These are phyloP conservation scores for Gastrophryne carolinensis DNA, from an alignment of 2,797 vertebrate genomes.

Conservation along the genomic window DNA sequence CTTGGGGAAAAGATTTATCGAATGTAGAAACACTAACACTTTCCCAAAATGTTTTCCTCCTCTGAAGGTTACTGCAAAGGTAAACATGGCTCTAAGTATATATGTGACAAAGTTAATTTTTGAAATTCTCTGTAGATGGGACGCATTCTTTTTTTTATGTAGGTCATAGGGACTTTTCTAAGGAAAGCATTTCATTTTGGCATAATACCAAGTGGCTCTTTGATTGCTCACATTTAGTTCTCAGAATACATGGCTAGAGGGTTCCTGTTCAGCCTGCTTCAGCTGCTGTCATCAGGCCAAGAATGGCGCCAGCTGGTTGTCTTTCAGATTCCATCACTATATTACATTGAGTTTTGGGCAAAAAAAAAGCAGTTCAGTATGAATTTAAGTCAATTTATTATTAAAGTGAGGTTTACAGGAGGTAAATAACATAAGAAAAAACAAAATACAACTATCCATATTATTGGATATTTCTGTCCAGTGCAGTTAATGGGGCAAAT, in stretches of 20 bases:
- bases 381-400: conserved; percentile 14
- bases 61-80: conserved; percentile 29
- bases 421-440: conserved; percentile 48
- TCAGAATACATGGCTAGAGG: conserved; percentile 5
- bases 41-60: not conserved
- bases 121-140: conserved; percentile 40
- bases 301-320: not conserved
- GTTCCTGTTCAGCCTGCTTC: conserved; percentile 1
- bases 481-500: not conserved
- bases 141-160: not conserved
- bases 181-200: conserved; percentile 47
- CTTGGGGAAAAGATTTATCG: not conserved
- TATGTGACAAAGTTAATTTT: conserved; percentile 22
- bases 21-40: not conserved
- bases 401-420: conserved; percentile 35
- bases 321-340: conserved; percentile 28
- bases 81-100: conserved; percentile 4
- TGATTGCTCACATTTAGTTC: conserved; percentile 2
- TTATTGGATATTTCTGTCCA: conserved; percentile 16
- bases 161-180: conserved; percentile 30
- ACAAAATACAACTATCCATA: conserved; percentile 37
- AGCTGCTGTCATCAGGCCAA: conserved; percentile 17
- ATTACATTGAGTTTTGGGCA: conserved; percentile 1
- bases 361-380: not conserved
- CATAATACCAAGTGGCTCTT: conserved; percentile 36